A percentile compares a stretch with the other conserved stretches of the same genome.
Conservation (phyloP, 1,140 invertebrate genomes). For the Macrostomum lignano region DNA sequence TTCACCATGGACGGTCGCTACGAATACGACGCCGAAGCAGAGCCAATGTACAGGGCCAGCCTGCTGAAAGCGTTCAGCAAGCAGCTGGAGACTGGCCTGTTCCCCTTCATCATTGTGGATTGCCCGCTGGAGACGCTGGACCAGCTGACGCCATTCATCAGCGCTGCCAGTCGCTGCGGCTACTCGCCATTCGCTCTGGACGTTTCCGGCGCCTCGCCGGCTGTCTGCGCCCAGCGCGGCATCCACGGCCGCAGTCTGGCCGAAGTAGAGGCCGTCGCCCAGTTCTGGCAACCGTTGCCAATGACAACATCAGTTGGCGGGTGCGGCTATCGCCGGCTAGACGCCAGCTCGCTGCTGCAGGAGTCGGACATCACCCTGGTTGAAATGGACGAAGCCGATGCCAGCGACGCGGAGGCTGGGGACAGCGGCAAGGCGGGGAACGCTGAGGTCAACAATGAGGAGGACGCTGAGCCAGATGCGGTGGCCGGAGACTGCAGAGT, state of each 20-base stretch:
- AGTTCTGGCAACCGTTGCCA: not conserved
- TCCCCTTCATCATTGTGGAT: not conserved
- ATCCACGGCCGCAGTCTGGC: not conserved
- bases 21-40: not conserved
- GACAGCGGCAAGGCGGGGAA: no score
- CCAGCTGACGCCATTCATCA: not conserved
- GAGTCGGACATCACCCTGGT: not conserved
- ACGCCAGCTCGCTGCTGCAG: not conserved
- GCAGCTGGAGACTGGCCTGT: constrained; percentile 1
- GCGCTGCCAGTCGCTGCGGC: not conserved
- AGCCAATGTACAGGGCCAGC: not conserved
- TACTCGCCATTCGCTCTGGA: not conserved
- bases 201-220: constrained; percentile 1
- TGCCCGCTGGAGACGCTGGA: not conserved
- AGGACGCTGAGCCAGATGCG: no score
- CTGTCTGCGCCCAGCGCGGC: not conserved
- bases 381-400: not conserved
- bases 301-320: not conserved
- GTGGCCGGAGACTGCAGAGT: no score
- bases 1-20: not conserved
- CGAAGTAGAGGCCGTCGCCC: not conserved
- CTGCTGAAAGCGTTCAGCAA: not conserved
- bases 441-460: no score
- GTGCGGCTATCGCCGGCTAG: not conserved
- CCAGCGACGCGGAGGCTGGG: not conserved